Percentiles rank a stretch among this genome's conserved stretches.
These are phyloP conservation scores for Esox masquinongy DNA, from an alignment of 2,797 vertebrate species.

Conservation along the genomic window DNA sequence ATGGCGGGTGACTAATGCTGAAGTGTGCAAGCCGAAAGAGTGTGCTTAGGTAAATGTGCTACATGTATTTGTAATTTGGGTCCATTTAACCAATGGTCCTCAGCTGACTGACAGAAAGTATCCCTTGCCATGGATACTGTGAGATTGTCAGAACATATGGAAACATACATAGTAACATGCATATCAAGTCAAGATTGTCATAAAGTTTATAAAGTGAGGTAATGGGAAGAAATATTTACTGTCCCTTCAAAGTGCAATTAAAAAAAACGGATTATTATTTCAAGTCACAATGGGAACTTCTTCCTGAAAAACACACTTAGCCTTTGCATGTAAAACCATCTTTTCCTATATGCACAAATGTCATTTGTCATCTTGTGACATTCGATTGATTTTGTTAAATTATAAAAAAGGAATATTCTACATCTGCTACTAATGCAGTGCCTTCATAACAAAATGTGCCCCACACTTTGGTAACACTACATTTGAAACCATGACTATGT, in stretches of 20 bases:
- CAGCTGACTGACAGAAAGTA: conserved; percentile 16
- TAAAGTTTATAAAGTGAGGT: conserved; percentile 61
- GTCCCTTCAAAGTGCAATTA: conserved; percentile 73
- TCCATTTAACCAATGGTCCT: conserved; percentile 39
- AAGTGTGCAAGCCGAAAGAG: conserved; percentile 9
- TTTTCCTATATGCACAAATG: conserved; percentile 31
- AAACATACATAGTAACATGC: conserved; percentile 46
- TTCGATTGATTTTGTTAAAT: conserved; percentile 13
- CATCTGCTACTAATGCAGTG: conserved; percentile 11
- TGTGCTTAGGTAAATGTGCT: conserved; percentile 26
- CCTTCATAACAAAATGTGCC: conserved; percentile 26
- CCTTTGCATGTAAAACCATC: conserved; percentile 34
- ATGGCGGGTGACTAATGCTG: conserved; percentile 30
- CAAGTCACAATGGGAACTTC: conserved; percentile 55
- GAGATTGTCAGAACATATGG: conserved; percentile 39
- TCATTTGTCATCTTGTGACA: conserved; percentile 19
- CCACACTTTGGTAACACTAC: conserved; percentile 29
- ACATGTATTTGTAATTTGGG: conserved; percentile 29
- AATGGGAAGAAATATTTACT: conserved; percentile 58
- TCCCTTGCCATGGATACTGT: conserved; percentile 47
- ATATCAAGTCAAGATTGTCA: conserved; percentile 69
- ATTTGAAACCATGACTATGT: conserved; percentile 28
- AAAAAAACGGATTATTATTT: conserved; percentile 52
- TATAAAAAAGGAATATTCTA: conserved; percentile 24
- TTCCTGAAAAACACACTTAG: conserved; percentile 21